phyloP scores from a whole-genome alignment of 2,113 vertebrate genomes.

The Toxostoma redivivum region DNA sequence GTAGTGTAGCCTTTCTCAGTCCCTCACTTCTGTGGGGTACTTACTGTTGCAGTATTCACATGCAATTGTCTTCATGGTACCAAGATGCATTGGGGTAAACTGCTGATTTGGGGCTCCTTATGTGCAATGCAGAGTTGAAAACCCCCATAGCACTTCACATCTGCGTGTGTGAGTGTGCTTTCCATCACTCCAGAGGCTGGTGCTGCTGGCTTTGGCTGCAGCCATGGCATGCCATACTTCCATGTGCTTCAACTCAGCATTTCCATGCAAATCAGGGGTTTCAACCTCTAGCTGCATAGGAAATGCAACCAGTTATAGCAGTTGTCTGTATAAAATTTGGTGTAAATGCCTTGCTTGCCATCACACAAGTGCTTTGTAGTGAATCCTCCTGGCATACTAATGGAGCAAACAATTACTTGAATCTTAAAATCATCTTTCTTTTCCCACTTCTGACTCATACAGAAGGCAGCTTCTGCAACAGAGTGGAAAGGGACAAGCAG shows the following conservation, averaged over 20 bases:
- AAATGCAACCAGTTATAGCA: neutral
- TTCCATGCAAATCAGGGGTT: neutral
- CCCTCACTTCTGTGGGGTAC: neutral
- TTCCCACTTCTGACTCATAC: constrained; percentile 15
- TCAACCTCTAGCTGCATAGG: neutral
- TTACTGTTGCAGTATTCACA: neutral
- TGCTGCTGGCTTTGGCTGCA: neutral
- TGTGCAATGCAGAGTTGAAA: neutral
- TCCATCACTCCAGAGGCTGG: neutral
- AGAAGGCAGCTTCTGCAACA: constrained; percentile 2
- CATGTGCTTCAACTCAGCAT: neutral
- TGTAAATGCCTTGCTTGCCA: neutral
- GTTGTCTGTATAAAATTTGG: neutral
- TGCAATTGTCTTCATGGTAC: rapidly evolving
- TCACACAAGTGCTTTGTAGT: neutral
- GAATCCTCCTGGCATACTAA: neutral
- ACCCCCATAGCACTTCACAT: neutral
- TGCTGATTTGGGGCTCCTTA: neutral
- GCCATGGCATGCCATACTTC: rapidly evolving
- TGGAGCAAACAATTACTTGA: neutral
- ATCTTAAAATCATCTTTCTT: neutral
- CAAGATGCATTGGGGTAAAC: neutral
- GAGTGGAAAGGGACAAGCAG: neutral
- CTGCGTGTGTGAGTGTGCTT: rapidly evolving
- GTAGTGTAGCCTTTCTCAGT: neutral